A percentile compares a stretch with the other conserved stretches of the same genome.
These are phyloP conservation scores for Zenarchopterus dispar DNA, from an alignment of 2,797 vertebrate species.

Conservation along the genomic window DNA sequence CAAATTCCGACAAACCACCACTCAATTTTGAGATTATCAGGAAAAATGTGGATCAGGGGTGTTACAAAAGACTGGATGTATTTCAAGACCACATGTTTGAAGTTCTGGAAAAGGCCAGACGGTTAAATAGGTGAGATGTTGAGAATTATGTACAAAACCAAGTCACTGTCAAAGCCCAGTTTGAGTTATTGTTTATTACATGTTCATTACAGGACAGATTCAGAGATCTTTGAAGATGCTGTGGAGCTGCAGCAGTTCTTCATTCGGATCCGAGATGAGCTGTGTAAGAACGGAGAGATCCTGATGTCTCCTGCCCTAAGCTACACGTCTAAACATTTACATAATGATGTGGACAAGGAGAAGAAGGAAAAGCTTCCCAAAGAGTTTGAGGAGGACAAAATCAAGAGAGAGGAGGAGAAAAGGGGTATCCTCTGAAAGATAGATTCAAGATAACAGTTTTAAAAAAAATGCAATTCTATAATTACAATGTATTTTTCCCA, in stretches of 20 bases:
- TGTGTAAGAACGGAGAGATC: conserved; percentile 99
- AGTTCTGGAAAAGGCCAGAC: conserved; percentile 93
- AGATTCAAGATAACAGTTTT: background rate
- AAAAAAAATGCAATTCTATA: background rate
- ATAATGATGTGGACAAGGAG: conserved; percentile 96
- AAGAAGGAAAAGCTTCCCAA: conserved; percentile 97
- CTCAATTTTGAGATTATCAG: conserved; percentile 96
- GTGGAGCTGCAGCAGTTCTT: conserved; percentile 99
- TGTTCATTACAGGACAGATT: conserved; percentile 87
- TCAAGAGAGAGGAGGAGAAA: conserved; percentile 97
- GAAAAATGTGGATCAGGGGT: conserved; percentile 91
- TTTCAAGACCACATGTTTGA: conserved; percentile 99
- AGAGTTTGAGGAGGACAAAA: conserved; percentile 96
- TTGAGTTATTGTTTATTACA: background rate
- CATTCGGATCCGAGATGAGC: conserved; percentile 95
- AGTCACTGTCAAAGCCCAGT: conserved; percentile 6
- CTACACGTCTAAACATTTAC: conserved; percentile 95
- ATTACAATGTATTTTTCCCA: background rate
- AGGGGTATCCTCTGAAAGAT: conserved; percentile 78
- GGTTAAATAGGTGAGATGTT: conserved; percentile 89
- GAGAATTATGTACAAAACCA: background rate
- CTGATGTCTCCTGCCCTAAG: conserved; percentile 95
- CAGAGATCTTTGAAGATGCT: conserved; percentile 97
- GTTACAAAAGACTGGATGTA: conserved; percentile 92
- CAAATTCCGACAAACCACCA: conserved; percentile 85